phyloP scores from a whole-genome alignment of 2,888 invertebrate species.

The Perdita meconis region DNA sequence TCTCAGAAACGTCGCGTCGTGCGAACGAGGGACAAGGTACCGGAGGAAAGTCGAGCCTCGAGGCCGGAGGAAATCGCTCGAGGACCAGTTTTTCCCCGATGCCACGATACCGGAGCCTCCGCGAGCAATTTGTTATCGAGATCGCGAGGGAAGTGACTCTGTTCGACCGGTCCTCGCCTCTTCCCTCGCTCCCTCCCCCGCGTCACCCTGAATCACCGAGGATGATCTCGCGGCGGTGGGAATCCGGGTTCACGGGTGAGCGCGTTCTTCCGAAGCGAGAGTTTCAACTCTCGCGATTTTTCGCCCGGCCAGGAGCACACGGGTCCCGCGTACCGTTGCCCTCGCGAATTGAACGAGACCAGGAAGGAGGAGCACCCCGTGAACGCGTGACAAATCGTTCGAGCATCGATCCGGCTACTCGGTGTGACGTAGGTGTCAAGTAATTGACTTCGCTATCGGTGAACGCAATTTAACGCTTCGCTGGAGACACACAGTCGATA shows the following conservation, averaged over 20 bases:
- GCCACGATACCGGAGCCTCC: slow-evolving; percentile 33
- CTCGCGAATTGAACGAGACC: not conserved
- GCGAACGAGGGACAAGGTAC: not conserved
- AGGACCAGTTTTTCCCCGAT: slow-evolving; percentile 51
- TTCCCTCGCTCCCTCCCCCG: too few relatives aligned
- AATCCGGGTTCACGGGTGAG: slow-evolving; percentile 10
- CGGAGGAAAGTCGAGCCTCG: slow-evolving; percentile 26
- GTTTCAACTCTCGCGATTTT: not conserved
- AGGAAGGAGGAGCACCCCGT: not conserved
- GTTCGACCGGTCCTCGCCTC: slow-evolving; percentile 19
- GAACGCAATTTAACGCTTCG: slow-evolving; percentile 52
- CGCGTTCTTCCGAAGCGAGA: not conserved
- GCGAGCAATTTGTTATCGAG: slow-evolving; percentile 50
- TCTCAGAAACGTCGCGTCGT: not conserved
- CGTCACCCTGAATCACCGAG: slow-evolving; percentile 9
- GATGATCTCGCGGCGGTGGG: slow-evolving; percentile 3
- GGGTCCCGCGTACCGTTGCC: not conserved
- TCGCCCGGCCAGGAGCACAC: not conserved
- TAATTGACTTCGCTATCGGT: slow-evolving; percentile 49
- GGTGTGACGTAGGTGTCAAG: slow-evolving; percentile 49
- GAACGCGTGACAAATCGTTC: slow-evolving; percentile 39
- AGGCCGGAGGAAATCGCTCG: slow-evolving; percentile 47
- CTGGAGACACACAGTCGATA: slow-evolving; percentile 40
- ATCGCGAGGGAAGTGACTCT: slow-evolving; percentile 29
- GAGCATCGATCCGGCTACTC: slow-evolving; percentile 32